Evolutionary conservation across 2,888 invertebrate genomes (phyloP), one percentile per base, ranked within the genome.

Genomic region (Ormyrus pomaceus): DNA sequence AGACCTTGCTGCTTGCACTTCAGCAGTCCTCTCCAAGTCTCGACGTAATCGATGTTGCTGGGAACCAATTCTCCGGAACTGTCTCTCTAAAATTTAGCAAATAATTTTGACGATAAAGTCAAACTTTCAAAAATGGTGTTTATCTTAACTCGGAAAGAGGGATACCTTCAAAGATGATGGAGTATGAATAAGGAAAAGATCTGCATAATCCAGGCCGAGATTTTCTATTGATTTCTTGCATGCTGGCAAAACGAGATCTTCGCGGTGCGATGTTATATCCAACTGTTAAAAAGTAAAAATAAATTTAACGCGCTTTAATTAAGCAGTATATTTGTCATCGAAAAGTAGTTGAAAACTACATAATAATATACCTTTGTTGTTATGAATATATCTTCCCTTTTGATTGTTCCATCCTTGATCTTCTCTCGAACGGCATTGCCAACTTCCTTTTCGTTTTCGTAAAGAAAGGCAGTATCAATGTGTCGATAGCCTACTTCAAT

Each of bases 11-110:
- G 89, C 56, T 93, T 93, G 51, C 94, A 94, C 73, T 95, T 93
- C 87, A 96, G 95, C 94, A 97, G 94, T 9, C 93, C 95, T 86
- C 92, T 91, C 93, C 94, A 94, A 1, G 94, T 94, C 50, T 94
- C 94, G n/a, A 94, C 80, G 84, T 92, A 95, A 88, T 95, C 95
- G 34, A 93, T 92, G 83, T 94, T 92, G 11, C 92, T 88, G 84
- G 92, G 90, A 89, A 91, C 85, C 88, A 91, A 90, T 88, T 89
- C 90, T 82, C 87, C 88, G 86, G 91, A 74, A 0, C 76, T 77
- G 6, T 68, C 83, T 6, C 34, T 34, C 69, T 88, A n/a, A 19
- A 34, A 69, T 9, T 34, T 34, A 10, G 9, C 9, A 34, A 34
- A 34, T 0, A 34, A 34, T 34, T 34, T 34, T 34, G 34, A 34